Evolutionary conservation across 2,888 invertebrate species (phyloP), one percentile per base, ranked within the genome.

Genomic region (Pachydiplax longipennis): DNA sequence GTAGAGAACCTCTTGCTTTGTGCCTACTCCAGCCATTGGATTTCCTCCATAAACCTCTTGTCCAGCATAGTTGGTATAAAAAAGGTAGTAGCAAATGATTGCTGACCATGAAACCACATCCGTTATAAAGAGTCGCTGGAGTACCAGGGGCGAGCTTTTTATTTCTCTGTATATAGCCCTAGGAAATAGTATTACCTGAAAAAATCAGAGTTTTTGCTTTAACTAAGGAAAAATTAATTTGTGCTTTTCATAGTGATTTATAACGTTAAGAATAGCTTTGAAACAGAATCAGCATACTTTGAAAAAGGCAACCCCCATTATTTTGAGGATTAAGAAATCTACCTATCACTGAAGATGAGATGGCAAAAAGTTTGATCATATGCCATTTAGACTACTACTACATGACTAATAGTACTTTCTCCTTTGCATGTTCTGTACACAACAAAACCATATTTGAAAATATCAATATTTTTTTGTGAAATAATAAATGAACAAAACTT

Each of bases 1-100:
- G 91, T 93, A 93, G 15, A 92, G 90, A 65, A 90, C 82, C 73
- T 92, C 92, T 25, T 91, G 92, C 10, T 81, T 31, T 2, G 92
- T 90, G 8, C 91, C 91, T n/a, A 91, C 91, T 35, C 80, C 90
- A 48, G 92, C 93, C 91, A 92, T 92, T 0, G 93, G 93, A 87
- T 92, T 91, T 0, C 93, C 93, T 40, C 91, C 92, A 91, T 92
- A 93, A 40, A 93, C 92, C n/a, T 92, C 92, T 91, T 93, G 93
- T 8, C 93, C 93, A 25, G 93, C 92, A 92, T 92, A 93, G 91
- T 93, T 93, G 5, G 93, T 93, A 90, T 93, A 93, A 91, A 93
- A 93, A 92, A 93, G 92, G 90, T 92, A 92, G 91, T 93, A 92
- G 91, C 93, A 92, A 91, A 92, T 92, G 22, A 93, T 91, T 12